Evolutionary conservation across 2,797 vertebrate species (phyloP).

Genomic region (Hydrophis major): DNA sequence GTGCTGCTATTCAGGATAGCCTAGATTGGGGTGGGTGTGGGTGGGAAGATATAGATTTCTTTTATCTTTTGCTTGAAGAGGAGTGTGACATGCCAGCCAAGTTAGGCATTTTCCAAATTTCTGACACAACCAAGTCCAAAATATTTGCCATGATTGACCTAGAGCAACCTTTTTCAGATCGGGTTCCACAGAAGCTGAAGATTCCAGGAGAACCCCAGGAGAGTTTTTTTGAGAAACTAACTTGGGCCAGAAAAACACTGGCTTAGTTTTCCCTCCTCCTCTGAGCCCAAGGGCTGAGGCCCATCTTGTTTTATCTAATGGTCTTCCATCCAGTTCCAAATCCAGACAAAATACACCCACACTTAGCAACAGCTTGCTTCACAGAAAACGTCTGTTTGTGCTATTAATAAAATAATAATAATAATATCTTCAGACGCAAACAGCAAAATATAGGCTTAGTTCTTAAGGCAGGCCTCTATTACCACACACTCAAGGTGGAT

Average conservation of each 20-base stretch:
- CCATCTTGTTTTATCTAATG: neutral
- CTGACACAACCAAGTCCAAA: neutral
- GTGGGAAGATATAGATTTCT: too few species aligned
- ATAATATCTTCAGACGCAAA: neutral
- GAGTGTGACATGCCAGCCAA: neutral
- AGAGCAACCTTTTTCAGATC: neutral
- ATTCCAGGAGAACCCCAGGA: neutral
- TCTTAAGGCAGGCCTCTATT: neutral
- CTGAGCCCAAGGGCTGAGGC: neutral
- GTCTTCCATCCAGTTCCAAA: neutral
- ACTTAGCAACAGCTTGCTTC: neutral
- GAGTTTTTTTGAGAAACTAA: neutral
- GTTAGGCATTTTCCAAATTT: neutral
- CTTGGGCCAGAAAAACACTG: neutral
- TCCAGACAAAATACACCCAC: neutral
- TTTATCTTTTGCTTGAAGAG: neutral
- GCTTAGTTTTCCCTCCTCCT: neutral
- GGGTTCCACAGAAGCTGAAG: neutral
- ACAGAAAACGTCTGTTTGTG: constrained; percentile 7
- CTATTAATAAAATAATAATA: neutral
- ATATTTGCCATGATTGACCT: neutral
- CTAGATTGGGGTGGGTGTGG: too few species aligned
- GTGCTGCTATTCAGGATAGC: too few species aligned
- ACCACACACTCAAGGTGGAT: neutral
- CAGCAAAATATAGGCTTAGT: neutral